Percentiles rank a stretch among this genome's conserved stretches.
phyloP scores from a whole-genome alignment of 2,888 invertebrate species.

The Drosophila barbarae region DNA sequence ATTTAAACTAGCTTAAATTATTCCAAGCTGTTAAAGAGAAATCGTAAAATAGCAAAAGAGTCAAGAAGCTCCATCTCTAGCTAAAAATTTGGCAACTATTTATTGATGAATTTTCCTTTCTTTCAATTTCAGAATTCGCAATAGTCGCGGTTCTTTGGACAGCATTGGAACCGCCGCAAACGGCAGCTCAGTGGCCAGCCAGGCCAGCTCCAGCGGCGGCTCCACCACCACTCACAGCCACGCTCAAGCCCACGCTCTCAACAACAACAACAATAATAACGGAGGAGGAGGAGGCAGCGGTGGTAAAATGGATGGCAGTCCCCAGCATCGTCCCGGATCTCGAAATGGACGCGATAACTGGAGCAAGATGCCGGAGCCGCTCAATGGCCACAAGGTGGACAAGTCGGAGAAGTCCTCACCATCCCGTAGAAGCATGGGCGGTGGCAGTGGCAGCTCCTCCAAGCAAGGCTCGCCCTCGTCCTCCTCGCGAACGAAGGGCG shows the following conservation, averaged over 20 bases:
- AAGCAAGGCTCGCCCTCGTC: slow-evolving; percentile 76
- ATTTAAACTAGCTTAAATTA: slow-evolving; percentile 38
- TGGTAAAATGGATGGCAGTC: slow-evolving; percentile 62
- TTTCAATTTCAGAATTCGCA: slow-evolving; percentile 75
- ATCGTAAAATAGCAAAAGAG: slow-evolving; percentile 24
- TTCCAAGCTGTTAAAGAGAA: slow-evolving; percentile 33
- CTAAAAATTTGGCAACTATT: neutral
- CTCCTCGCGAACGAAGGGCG: slow-evolving; percentile 84
- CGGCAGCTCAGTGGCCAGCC: slow-evolving; percentile 76
- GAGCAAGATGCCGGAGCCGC: slow-evolving; percentile 79
- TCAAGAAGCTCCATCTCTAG: neutral
- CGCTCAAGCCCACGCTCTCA: slow-evolving; percentile 4
- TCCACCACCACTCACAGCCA: slow-evolving; percentile 49
- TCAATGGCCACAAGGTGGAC: slow-evolving; percentile 76
- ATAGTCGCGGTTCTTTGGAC: slow-evolving; percentile 79
- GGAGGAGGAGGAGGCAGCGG: slow-evolving; percentile 13
- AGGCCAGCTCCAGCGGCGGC: slow-evolving; percentile 73
- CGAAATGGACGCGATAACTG: slow-evolving; percentile 78
- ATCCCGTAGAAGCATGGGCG: slow-evolving; percentile 74
- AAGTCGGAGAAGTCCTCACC: slow-evolving; percentile 80
- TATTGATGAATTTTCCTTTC: neutral
- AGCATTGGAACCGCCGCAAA: slow-evolving; percentile 78
- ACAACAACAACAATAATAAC: slow-evolving; percentile 48
- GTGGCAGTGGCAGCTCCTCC: slow-evolving; percentile 65
- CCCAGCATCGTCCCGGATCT: slow-evolving; percentile 71